Evolutionary conservation across 2,797 vertebrate species (phyloP).

Genomic region (Vespertilio murinus): DNA sequence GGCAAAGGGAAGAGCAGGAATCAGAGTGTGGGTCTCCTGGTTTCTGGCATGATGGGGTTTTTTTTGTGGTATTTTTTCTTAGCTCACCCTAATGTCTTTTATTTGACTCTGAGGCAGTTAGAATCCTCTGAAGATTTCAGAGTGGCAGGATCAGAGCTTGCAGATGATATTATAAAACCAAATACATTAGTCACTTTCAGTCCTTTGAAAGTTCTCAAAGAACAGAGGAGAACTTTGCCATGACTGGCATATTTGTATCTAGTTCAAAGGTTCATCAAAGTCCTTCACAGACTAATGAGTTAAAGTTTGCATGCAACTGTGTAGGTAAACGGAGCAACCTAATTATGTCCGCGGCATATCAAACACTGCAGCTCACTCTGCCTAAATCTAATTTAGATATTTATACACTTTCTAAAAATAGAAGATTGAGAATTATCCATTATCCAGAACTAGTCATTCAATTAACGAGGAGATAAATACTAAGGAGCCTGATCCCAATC

Average conservation of each 20-base stretch:
- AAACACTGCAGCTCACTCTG: constrained; percentile 71
- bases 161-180: constrained; percentile 61
- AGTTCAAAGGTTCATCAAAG: constrained; percentile 79
- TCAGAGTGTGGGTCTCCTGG: fast-evolving
- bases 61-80: too few relatives aligned
- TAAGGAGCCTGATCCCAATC: constrained; percentile 61
- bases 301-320: constrained; percentile 66
- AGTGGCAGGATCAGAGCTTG: constrained; percentile 31
- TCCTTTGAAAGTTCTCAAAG: constrained; percentile 72
- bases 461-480: constrained; percentile 77
- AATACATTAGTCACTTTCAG: constrained; percentile 63
- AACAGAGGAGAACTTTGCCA: constrained; percentile 60
- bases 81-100: constrained; percentile 29
- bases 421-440: constrained; percentile 79
- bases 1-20: not conserved
- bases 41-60: fast-evolving
- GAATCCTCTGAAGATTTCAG: constrained; percentile 59
- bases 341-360: constrained; percentile 74
- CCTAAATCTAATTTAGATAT: constrained; percentile 80
- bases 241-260: constrained; percentile 76
- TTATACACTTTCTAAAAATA: constrained; percentile 81
- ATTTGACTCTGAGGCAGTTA: constrained; percentile 29
- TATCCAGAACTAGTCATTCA: constrained; percentile 80
- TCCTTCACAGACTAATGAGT: constrained; percentile 76
- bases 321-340: constrained; percentile 77